Base-by-base conservation (phyloP, 2,797 vertebrate genomes). In the Botia kubotai region DNA sequence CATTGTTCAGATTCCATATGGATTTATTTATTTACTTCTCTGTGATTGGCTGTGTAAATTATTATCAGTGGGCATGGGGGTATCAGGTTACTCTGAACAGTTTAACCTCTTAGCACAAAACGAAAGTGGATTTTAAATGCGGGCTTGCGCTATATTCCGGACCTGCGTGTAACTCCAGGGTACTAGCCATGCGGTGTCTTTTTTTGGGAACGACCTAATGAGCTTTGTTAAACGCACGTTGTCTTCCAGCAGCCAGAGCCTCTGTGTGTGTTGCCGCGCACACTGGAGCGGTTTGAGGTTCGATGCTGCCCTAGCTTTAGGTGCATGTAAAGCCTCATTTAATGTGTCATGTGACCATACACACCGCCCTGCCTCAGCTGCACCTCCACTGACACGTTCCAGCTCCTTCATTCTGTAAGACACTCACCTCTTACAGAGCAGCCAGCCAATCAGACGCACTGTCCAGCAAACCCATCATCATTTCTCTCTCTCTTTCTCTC, bases 291-390 rank as follows among this genome's bases (percentile, higher is more conserved):
- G 36, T 67, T 80, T 74, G 62, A 80, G 79, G 79, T 80, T 70
- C 19, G 46, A 70, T 69, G 82, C 72, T 75, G 66, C 4, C 21
- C 72, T 71, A 81, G 66, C 36, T 43, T 16, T 79, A 81, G 80
- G 75, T 86, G 87, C 89, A 89, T 90, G 87, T 83, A 58, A 85
- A 85, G 81, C 82, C 77, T 86, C 80, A 80, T 85, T 79, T 84
- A 76, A 85, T 63, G 23, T 80, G 82, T 83, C 85, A 82, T 82
- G 81, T 83, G 74, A 88, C 69, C 87, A 87, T 83, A 79, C 60
- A 86, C 79, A 80, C 84, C 55, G 70, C 60, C 79, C 83, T 82
- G 80, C 57, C 77, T 81, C 81, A 74, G 74, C 76, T 87, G 84
- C 85, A 88, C 81, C 76, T 80, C 62, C 72, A 82, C 83, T 74